Evolutionary conservation across 2,888 invertebrate genomes (phyloP).

Genomic region (Tridacna crocea): DNA sequence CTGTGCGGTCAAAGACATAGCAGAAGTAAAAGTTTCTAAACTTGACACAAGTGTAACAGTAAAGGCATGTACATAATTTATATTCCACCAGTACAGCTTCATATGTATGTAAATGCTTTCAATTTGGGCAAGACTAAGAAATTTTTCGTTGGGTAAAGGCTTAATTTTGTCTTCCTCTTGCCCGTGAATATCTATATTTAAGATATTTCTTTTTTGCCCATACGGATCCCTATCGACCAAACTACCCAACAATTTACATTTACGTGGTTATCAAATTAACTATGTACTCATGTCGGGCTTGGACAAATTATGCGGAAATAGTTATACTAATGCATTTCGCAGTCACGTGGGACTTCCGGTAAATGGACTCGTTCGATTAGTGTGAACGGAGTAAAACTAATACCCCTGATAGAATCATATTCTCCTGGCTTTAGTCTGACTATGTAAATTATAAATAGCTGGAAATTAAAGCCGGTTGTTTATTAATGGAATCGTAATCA

Average conservation of each 20-base stretch:
- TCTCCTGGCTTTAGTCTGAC: not conserved
- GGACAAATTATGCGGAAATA: constrained; percentile 23
- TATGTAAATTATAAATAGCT: constrained; percentile 8
- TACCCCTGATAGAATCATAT: constrained; percentile 14
- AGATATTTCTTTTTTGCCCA: too few species aligned
- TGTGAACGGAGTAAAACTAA: not conserved
- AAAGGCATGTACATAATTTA: too few species aligned
- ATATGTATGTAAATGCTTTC: too few species aligned
- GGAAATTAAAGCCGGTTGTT: not conserved
- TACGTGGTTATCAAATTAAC: constrained; percentile 10
- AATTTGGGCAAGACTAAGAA: too few species aligned
- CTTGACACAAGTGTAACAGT: too few species aligned
- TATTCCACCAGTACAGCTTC: too few species aligned
- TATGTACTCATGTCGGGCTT: not conserved
- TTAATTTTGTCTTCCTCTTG: too few species aligned
- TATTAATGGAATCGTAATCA: constrained; percentile 8
- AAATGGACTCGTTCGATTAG: constrained; percentile 11
- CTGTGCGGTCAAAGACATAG: too few species aligned
- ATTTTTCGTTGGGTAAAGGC: too few species aligned
- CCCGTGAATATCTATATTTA: too few species aligned
- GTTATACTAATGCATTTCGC: constrained; percentile 32
- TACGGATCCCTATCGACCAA: not conserved
- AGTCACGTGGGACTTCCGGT: constrained; percentile 17
- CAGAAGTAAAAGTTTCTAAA: too few species aligned
- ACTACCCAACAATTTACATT: not conserved